Evolutionary conservation across 2,113 vertebrate genomes (phyloP).

Genomic region (Passerina amoena): DNA sequence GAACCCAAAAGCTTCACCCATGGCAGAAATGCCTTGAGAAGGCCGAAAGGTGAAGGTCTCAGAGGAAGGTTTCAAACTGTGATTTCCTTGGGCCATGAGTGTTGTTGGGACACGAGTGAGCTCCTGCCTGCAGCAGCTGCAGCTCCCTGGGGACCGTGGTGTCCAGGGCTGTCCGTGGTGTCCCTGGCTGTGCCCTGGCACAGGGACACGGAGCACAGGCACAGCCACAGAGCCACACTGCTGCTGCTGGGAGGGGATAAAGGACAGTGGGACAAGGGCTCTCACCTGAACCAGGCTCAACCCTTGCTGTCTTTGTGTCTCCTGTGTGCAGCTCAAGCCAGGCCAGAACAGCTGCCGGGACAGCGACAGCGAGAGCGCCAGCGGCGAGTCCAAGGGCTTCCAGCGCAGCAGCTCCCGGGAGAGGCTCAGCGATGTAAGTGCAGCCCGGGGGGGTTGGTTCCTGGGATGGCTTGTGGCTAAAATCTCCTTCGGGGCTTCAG

Average conservation of each 20-base stretch:
- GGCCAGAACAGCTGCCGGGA: conserved; percentile 90
- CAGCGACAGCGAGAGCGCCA: conserved; percentile 90
- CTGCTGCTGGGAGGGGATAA: not conserved
- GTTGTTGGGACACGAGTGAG: not conserved
- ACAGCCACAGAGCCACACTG: accelerated
- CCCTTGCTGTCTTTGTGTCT: not conserved
- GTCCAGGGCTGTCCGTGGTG: accelerated
- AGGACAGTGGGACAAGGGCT: not conserved
- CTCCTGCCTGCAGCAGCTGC: not conserved
- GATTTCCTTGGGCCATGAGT: not conserved
- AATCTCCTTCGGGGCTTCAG: not conserved
- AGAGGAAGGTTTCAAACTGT: not conserved
- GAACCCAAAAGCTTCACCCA: not conserved
- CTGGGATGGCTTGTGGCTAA: not conserved
- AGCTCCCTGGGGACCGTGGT: accelerated
- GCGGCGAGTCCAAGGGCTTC: conserved; percentile 87
- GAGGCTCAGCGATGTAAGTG: conserved; percentile 92
- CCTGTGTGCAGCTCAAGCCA: conserved; percentile 83
- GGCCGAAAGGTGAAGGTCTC: not conserved
- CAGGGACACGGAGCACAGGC: accelerated
- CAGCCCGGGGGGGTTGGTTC: not conserved
- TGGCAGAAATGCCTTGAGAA: not conserved
- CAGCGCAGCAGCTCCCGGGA: conserved; percentile 89
- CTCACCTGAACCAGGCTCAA: not conserved
- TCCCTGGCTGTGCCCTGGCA: not conserved